Base-by-base conservation (phyloP, 1,140 invertebrate genomes). In the Ceratoteleas bidentatus region DNA sequence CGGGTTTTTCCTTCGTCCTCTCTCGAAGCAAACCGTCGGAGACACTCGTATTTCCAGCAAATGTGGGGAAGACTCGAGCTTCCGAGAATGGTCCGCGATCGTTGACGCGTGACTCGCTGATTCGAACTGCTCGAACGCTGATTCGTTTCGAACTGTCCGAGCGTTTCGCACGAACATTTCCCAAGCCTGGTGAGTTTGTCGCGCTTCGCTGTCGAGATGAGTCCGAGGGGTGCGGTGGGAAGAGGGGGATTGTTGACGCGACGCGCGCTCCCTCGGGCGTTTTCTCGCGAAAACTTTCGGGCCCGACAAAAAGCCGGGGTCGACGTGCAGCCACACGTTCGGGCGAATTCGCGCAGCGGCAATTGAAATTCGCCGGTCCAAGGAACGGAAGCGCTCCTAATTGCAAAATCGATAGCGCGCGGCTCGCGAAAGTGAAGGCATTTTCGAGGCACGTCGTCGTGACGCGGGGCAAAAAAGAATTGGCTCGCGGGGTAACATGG, bases 401-500 rank as follows among this genome's bases (percentile, higher is more conserved):
- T 88, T 87, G 85, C 76, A 87, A 88, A 89, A 89, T 89, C 88
- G 85, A 89, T 88, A 75, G 70, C 70, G 33, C 50, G 56, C 64
- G 60, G 72, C 70, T 69, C 65, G 57, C 68, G 61, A 76, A 77
- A 73, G 75, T 64, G 80, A 81, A 82, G 79, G 81, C 81, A 81
- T 72, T 74, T 75, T 75, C 82, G 60, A 81, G 78, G 79, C 62
- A 62, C 69, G 72, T 60, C 53, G 52, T 76, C 45, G 49, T 47
- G 60, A 58, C 60, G 66, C 11, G 3, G 54, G 33, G 11, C 7
- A 49, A 34, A 57, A 69, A 81, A 74, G 13, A 69, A 74, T 58
- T 68, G 32, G 34, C 62, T n/a, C 45, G 24, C 24, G 32, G 33
- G 61, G 73, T 68, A 68, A 68, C 77, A 73, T 80, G 77, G 62